Base-by-base conservation (phyloP, 92 coral and sea anemone genomes). In the Diadumene lineata region DNA sequence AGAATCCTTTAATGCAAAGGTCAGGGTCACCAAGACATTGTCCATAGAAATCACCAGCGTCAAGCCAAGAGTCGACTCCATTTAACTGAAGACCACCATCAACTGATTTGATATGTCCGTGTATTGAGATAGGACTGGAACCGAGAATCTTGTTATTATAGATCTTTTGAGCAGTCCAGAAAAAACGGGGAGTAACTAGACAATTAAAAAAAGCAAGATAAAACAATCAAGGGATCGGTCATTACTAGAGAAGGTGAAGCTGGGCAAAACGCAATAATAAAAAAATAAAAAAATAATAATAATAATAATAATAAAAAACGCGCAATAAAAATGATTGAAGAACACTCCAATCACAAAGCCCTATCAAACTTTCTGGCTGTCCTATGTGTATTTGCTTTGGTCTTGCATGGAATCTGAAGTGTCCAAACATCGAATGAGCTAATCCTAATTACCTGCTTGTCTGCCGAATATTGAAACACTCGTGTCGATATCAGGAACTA, bases 11-110 rank as follows among this genome's bases (percentile, higher is more conserved):
- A 64, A 96, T 96, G 60, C 99, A 96, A 68, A 92, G 93, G 64
- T 89, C 97, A n/a, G 99, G 99, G 71, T 96, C 99, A 16, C 97
- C 97, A 58, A 96, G 83, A 56, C 99, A 96, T 77, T 92, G 93
- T 21, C 99, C 99, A 74, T 92, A 93, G 84, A 92, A 96, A 68
- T 96, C 99, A 1, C 99, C 99, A 1, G 97, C 99, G 62, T 96
- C 99, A 1, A 96, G 73, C 99, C 99, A 96, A n/a, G 97, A 80
- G 81, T 96, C 97, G 11, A 86, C 82, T 8, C 99, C 99, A 27
- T 96, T 96, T 56, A 96, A 79, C 77, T 92, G 96, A 28, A 96
- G 87, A 27, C 99, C 99, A 7, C 97, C 99, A 31, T 92, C 92
- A 30, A 89, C 85, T 43, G 97, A 78, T 1, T 82, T 90, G 29